These are phyloP conservation scores for Temnothorax curvispinosus DNA, from an alignment of 1,140 invertebrate genomes.

Conservation along the genomic window DNA sequence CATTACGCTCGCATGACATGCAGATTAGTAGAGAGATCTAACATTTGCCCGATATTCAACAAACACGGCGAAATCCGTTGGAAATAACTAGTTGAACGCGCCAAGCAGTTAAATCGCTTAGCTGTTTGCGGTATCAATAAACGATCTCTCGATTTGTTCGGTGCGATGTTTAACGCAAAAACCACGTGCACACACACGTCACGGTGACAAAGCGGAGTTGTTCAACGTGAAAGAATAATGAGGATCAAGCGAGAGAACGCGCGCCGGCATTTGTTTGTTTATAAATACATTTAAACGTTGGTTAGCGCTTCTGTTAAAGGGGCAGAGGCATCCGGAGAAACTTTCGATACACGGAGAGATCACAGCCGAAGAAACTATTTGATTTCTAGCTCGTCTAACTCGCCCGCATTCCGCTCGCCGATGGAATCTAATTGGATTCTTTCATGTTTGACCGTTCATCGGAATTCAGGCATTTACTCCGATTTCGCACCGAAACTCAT, in stretches of 20 bases:
- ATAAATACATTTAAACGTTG: conserved; percentile 31
- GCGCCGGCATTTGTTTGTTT: neutral
- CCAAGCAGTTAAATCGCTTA: neutral
- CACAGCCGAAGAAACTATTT: conserved; percentile 42
- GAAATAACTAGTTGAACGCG: neutral
- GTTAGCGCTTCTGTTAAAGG: neutral
- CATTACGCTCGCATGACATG: neutral
- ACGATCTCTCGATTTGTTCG: neutral
- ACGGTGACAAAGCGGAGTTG: neutral
- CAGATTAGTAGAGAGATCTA: neutral
- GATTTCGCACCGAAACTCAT: neutral
- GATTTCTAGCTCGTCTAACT: conserved; percentile 34
- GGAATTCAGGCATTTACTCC: neutral
- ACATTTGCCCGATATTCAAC: neutral
- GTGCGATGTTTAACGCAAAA: conserved; percentile 11
- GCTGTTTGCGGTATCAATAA: conserved; percentile 4
- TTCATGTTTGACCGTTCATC: neutral
- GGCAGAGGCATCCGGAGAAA: neutral
- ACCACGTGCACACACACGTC: neutral
- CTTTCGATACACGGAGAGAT: neutral
- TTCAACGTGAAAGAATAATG: conserved; percentile 11
- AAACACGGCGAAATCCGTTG: neutral
- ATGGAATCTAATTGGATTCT: conserved; percentile 44
- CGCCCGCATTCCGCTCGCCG: conserved; percentile 11
- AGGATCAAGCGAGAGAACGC: neutral